Percentiles rank a stretch among this genome's conserved stretches.
Evolutionary conservation across 1,140 invertebrate genomes (phyloP).

Genomic region (Drosophila busckii): DNA sequence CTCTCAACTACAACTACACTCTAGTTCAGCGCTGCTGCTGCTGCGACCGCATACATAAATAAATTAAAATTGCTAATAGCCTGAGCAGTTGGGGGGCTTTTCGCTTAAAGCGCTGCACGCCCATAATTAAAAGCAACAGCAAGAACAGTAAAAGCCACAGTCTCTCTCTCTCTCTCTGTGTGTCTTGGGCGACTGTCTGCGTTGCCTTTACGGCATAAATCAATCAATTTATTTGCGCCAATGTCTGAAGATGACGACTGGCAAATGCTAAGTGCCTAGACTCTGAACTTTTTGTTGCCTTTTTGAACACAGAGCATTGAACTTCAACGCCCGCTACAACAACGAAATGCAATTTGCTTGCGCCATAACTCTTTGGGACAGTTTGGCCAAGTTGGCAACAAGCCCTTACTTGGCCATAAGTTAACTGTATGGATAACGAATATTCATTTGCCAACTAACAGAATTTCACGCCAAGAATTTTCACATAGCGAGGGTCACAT

Average conservation of each 20-base stretch:
- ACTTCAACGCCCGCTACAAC: background rate
- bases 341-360: constrained; percentile 54
- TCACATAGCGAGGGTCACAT: constrained; percentile 16
- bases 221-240: constrained; percentile 67
- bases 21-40: too few relatives aligned
- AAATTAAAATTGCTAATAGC: constrained; percentile 76
- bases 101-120: constrained; percentile 48
- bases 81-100: constrained; percentile 28
- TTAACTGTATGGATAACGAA: constrained; percentile 16
- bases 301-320: constrained; percentile 13
- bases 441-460: constrained; percentile 28
- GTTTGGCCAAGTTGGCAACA: constrained; percentile 4
- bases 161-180: too few relatives aligned
- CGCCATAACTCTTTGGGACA: constrained; percentile 63
- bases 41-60: constrained; percentile 65
- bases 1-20: constrained; percentile 8
- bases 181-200: constrained; percentile 37
- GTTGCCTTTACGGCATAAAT: constrained; percentile 57
- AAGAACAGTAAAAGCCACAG: constrained; percentile 1
- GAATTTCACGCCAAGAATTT: constrained; percentile 53
- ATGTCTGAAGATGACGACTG: constrained; percentile 18
- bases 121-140: constrained; percentile 72
- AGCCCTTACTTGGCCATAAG: constrained; percentile 34
- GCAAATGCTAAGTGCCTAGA: constrained; percentile 1
- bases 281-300: constrained; percentile 30